phyloP scores from a whole-genome alignment of 2,888 invertebrate species.

The Sphecodes monilicornis region DNA sequence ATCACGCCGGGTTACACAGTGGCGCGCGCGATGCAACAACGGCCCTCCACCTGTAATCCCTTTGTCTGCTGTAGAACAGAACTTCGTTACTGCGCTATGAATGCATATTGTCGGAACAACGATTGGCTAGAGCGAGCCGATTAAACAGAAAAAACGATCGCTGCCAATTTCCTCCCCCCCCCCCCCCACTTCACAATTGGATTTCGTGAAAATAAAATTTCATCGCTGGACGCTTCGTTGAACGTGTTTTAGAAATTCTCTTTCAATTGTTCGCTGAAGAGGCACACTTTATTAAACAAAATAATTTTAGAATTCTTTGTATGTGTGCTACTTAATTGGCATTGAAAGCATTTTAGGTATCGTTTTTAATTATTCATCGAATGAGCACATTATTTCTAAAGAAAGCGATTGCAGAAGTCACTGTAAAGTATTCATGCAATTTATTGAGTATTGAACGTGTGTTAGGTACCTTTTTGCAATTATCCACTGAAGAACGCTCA shows the following conservation, averaged over 20 bases:
- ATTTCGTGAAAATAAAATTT: neutral
- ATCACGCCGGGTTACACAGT: neutral
- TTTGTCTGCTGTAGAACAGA: conserved; percentile 3
- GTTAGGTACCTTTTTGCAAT: too few relatives aligned
- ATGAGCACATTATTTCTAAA: too few relatives aligned
- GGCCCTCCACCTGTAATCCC: neutral
- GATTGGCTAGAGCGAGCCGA: neutral
- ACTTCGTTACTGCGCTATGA: conserved; percentile 26
- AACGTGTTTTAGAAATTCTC: neutral
- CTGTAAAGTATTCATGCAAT: too few relatives aligned
- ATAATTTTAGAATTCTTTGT: too few relatives aligned
- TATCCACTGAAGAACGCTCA: too few relatives aligned
- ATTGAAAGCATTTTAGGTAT: too few relatives aligned
- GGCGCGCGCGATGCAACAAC: neutral
- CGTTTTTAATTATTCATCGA: too few relatives aligned
- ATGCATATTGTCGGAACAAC: conserved; percentile 42
- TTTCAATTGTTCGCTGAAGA: neutral
- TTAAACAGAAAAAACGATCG: neutral
- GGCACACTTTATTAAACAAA: too few relatives aligned
- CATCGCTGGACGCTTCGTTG: neutral
- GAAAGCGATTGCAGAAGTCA: too few relatives aligned
- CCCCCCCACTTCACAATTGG: neutral
- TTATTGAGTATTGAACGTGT: too few relatives aligned
- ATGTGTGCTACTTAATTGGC: too few relatives aligned
- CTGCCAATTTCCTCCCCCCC: neutral